Conservation (phyloP, 2,113 vertebrate species). For the Aegotheles bennettii region DNA sequence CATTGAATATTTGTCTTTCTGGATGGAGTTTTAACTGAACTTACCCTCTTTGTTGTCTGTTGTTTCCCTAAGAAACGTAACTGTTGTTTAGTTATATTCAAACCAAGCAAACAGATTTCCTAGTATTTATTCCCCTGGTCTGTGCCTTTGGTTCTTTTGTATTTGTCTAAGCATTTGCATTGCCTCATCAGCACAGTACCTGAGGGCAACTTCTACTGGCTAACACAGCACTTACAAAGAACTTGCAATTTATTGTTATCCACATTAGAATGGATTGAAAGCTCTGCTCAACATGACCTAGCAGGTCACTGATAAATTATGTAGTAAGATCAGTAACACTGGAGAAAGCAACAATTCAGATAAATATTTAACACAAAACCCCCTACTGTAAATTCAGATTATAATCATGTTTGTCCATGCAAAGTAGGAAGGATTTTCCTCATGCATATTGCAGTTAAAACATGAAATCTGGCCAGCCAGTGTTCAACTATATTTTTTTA, state of each 20-base stretch:
- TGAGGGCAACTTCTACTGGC: background rate
- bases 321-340: background rate
- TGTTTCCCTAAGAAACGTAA: background rate
- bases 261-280: background rate
- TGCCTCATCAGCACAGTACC: background rate
- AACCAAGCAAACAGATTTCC: background rate
- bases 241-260: background rate
- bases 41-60: background rate
- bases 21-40: background rate
- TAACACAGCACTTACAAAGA: background rate
- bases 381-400: background rate
- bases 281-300: background rate
- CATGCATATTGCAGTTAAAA: background rate
- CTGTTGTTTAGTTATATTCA: background rate
- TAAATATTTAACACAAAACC: background rate
- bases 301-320: slow-evolving; percentile 16
- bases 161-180: background rate
- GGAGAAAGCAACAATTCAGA: background rate
- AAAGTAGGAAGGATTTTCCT: background rate
- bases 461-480: background rate
- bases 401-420: background rate
- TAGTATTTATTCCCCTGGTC: background rate
- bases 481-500: background rate
- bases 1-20: background rate
- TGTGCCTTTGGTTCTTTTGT: background rate